These are phyloP conservation scores for Lumbricus terrestris DNA, from an alignment of 2,888 invertebrate genomes.

Conservation along the genomic window DNA sequence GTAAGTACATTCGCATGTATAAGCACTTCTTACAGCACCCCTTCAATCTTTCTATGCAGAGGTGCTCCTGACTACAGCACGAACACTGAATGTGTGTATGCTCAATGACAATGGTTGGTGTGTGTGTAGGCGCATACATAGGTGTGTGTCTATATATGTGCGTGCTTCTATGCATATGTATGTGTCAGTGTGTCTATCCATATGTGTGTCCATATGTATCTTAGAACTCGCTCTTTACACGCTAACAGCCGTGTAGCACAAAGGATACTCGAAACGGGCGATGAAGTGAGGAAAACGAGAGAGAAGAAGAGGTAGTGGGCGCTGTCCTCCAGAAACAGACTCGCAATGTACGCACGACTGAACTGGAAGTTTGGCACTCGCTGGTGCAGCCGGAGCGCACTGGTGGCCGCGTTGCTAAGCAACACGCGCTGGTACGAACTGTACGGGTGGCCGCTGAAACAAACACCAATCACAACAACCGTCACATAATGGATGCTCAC, in stretches of 20 bases:
- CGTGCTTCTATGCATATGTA: too few species aligned
- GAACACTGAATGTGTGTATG: too few species aligned
- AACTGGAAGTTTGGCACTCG: slow-evolving; percentile 79
- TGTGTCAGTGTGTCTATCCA: too few species aligned
- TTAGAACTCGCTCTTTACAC: too few species aligned
- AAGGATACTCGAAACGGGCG: slow-evolving; percentile 78
- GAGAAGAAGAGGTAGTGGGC: slow-evolving; percentile 95
- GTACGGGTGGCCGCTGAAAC: slow-evolving; percentile 68
- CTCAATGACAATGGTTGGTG: too few species aligned
- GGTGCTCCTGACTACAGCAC: too few species aligned
- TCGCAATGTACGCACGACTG: slow-evolving; percentile 77
- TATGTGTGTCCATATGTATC: too few species aligned
- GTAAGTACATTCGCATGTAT: too few species aligned
- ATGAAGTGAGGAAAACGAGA: slow-evolving; percentile 85
- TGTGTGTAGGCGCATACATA: too few species aligned
- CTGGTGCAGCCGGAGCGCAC: slow-evolving; percentile 90
- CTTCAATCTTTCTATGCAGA: too few species aligned
- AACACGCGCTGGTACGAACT: slow-evolving; percentile 74
- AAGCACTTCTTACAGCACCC: too few species aligned
- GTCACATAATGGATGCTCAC: background rate
- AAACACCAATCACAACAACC: slow-evolving; percentile 23
- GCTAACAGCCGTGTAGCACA: background rate
- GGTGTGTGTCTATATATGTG: too few species aligned
- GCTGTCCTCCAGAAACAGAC: slow-evolving; percentile 75
- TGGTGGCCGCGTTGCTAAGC: slow-evolving; percentile 88